Evolutionary conservation across 2,113 vertebrate genomes (phyloP), one percentile per base, ranked within the genome.

Genomic region (Eclectus roratus): DNA sequence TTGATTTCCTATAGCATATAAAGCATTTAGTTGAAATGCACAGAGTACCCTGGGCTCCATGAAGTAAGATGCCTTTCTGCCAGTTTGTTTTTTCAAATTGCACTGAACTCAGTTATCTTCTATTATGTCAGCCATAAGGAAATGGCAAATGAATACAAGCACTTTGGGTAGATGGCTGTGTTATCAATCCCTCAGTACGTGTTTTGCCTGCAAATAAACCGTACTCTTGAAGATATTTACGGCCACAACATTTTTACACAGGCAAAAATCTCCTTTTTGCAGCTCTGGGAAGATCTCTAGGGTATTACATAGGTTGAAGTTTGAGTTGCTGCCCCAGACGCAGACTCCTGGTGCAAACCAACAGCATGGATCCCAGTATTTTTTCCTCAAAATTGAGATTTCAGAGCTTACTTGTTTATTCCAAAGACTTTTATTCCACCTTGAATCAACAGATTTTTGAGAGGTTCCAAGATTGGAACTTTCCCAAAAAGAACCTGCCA

Each of bases 1-100:
- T 18, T 49, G n/a, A 81, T 58, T 92, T 73, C 27, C 19, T 72
- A 31, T 17, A 47, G 43, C 18, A 25, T 76, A 44, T 31, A 77
- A 96, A 93, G 35, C 39, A 56, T 84, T 94, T 92, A 46, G 25
- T 78, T 76, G 80, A 95, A 95, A 91, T 44, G 25, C 9, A 37
- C 18, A 25, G 14, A 83, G 43, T 63, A 85, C n/a, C 11, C 78
- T 46, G 9, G 56, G 43, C 39, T 74, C 24, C 55, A 19, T 63
- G 43, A 85, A 89, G 35, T 46, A 82, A 70, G 37, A 53, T 4
- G 3, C 4, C 20, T 80, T 94, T 83, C 68, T 83, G 43, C 35
- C 79, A 68, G 24, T 73, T 74, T 10, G 1, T 16, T 13, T 88
- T n/a, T 88, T 27, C 60, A 89, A 83, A 89, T 53, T 2, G 0